Conservation (phyloP, 1,140 invertebrate genomes). For the Zaprionus nigranus region DNA sequence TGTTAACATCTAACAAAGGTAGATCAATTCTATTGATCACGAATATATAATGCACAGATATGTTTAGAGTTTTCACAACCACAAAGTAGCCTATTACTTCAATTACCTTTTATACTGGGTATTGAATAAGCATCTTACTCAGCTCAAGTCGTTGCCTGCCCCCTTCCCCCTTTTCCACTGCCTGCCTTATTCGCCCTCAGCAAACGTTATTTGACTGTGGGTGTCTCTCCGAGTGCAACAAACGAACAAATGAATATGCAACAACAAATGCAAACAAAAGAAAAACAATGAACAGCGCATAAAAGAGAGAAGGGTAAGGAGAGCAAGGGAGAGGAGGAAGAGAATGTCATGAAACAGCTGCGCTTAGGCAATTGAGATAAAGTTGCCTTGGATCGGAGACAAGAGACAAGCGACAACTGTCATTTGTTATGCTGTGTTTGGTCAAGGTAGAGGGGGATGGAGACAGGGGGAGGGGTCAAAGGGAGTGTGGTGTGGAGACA, state of each 20-base stretch:
- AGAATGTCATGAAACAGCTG: slow-evolving; percentile 32
- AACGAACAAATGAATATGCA: slow-evolving; percentile 25
- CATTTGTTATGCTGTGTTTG: slow-evolving; percentile 67
- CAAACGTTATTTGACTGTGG: slow-evolving; percentile 4
- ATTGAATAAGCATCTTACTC: no score
- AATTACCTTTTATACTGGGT: no score
- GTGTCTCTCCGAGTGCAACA: slow-evolving; percentile 9
- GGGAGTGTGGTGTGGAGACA: not conserved
- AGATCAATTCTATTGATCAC: no score
- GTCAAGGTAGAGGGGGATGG: not conserved
- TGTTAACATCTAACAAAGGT: no score
- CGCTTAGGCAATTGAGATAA: slow-evolving; percentile 43
- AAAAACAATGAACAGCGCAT: slow-evolving; percentile 13
- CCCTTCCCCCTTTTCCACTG: no score
- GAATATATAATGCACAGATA: no score
- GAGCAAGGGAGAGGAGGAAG: not conserved
- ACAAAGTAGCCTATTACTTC: no score
- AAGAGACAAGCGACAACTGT: slow-evolving; percentile 52
- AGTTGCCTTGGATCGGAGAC: slow-evolving; percentile 15
- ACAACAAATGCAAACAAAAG: not conserved
- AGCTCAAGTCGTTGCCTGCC: no score
- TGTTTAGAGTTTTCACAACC: no score
- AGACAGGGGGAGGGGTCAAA: not conserved
- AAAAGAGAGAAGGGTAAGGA: slow-evolving; percentile 2
- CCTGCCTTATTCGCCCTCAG: no score